Evolutionary conservation across 2,113 vertebrate species (phyloP).

Genomic region (Rattus rattus): DNA sequence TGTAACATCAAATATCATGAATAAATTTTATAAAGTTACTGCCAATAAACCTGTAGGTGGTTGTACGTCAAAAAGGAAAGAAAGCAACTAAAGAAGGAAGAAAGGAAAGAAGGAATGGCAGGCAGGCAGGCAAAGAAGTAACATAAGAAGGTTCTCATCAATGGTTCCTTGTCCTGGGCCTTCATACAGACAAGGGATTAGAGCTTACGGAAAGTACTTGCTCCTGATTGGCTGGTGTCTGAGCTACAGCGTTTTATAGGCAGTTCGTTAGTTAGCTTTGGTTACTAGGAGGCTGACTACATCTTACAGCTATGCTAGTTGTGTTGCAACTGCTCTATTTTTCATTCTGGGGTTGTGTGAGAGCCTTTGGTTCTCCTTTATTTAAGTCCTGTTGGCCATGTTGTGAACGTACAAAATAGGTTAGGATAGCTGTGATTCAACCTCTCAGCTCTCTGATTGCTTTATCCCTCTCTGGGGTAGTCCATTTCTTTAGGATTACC

Average conservation of each 20-base stretch:
- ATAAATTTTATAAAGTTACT: conserved; percentile 79
- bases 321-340: background rate
- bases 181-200: background rate
- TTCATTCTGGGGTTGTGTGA: background rate
- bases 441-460: background rate
- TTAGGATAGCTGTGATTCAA: background rate
- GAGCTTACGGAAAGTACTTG: background rate
- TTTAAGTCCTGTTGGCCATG: background rate
- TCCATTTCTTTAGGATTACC: background rate
- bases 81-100: background rate
- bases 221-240: background rate
- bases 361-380: background rate
- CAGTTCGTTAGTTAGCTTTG: background rate
- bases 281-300: background rate
- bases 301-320: background rate
- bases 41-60: conserved; percentile 73
- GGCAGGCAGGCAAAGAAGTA: background rate
- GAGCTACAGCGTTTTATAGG: background rate
- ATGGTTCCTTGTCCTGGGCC: background rate
- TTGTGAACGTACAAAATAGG: background rate
- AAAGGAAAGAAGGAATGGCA: background rate
- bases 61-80: background rate
- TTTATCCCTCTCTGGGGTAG: background rate
- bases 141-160: background rate
- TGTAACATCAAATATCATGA: conserved; percentile 89